Base-by-base conservation (phyloP, 2,113 vertebrate species). In the Melanocharis versteri region DNA sequence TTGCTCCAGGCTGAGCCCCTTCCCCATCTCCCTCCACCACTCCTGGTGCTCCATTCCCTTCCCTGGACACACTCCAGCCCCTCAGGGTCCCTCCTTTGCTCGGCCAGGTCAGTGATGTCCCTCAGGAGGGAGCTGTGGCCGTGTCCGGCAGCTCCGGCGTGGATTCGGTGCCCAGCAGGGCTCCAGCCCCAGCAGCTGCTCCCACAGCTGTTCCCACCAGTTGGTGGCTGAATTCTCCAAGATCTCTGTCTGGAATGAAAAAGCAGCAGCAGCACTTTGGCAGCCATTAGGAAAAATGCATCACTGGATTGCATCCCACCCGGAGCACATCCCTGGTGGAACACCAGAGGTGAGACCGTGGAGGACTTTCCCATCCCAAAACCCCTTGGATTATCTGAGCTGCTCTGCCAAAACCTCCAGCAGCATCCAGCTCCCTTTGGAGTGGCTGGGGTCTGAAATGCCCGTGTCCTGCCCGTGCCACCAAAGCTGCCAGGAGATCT, bases 201-300 rank as follows among this genome's bases (percentile, higher is more conserved):
- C 14, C 83, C 2, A 90, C 95, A 97, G 96, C 96, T 96, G 96
- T 47, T 93, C 90, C 91, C 64, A 89, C 93, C 96, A 96, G 96
- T 92, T 97, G 94, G 94, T 90, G 95, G 76, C 68, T 89, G 82
- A 91, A 89, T 94, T 90, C 93, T 90, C 77, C 82, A 80, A 77
- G 75, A 9, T 77, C 47, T 90, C 93, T 90, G 88, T 24, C 90
- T 66, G 89, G 90, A 96, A 97, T 96, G 91, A 96, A 96, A 94
- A 61, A 90, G 54, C 93, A 94, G 87, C 91, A 93, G 76, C 28
- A 15, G n/a, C 42, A 68, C 58, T 91, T 72, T 85, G 93, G 96
- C 95, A 91, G 79, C 48, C 76, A 12, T 3, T 0, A 50, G 6
- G 4, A 56, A 56, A 92, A 83, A 86, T 0, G 33, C 91, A 87